Evolutionary conservation across 2,113 vertebrate species (phyloP).

Genomic region (Anas platyrhynchos): DNA sequence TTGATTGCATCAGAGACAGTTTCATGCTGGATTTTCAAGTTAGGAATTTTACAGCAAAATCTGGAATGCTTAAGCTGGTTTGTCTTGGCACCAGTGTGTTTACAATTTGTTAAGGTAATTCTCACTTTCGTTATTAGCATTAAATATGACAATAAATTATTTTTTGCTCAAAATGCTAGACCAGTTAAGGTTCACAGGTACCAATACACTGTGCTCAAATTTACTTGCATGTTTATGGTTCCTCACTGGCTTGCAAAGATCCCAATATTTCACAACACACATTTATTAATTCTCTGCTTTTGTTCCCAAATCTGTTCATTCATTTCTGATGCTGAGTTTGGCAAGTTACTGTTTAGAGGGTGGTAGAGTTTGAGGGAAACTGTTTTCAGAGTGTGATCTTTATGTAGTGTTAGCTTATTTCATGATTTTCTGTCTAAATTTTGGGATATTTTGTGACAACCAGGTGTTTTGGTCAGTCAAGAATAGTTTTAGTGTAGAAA

Average conservation of each 20-base stretch:
- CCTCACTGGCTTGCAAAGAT: background rate
- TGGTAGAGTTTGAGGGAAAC: background rate
- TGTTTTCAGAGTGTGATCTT: background rate
- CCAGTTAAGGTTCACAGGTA: background rate
- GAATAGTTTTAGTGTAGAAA: background rate
- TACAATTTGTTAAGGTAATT: background rate
- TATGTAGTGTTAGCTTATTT: background rate
- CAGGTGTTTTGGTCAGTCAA: background rate
- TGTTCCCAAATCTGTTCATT: background rate
- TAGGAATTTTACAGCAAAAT: background rate
- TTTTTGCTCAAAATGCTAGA: background rate
- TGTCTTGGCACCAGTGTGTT: background rate
- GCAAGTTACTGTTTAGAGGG: background rate
- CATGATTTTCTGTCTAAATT: background rate
- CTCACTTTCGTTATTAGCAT: background rate
- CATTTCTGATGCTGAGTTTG: background rate
- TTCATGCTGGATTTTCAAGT: background rate
- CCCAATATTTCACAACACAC: background rate
- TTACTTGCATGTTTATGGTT: background rate
- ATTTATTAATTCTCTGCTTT: background rate
- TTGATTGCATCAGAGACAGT: background rate
- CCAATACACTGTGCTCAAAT: background rate
- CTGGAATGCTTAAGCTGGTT: background rate
- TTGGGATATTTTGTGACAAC: background rate
- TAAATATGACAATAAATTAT: constrained; percentile 36